Percentiles rank a stretch among this genome's conserved stretches.
Evolutionary conservation across 2,113 vertebrate genomes (phyloP).

Genomic region (Malurus melanocephalus): DNA sequence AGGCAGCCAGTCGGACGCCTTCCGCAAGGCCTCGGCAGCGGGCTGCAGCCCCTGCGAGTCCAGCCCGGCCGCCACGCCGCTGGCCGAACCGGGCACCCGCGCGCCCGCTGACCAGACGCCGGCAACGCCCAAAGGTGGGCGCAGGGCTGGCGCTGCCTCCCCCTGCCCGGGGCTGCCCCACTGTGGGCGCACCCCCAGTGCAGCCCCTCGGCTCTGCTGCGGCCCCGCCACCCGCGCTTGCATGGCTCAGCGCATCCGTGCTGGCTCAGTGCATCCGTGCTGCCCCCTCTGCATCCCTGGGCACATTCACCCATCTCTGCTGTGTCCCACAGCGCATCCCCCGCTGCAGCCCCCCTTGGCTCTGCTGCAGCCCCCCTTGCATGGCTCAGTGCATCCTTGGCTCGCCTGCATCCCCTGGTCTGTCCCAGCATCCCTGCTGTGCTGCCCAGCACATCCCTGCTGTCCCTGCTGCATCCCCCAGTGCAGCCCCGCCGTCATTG

Average conservation of each 20-base stretch:
- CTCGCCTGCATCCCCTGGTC: accelerated
- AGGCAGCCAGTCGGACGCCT: conserved; percentile 78
- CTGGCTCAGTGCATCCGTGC: not conserved
- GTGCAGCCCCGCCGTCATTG: not conserved
- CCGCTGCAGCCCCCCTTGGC: not conserved
- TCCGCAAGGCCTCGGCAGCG: conserved; percentile 71
- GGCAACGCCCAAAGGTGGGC: conserved; percentile 61
- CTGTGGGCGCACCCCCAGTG: not conserved
- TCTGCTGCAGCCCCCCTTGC: not conserved
- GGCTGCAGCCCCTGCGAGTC: conserved; percentile 74
- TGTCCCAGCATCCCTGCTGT: accelerated
- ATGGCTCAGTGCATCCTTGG: not conserved
- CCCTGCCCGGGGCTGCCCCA: not conserved
- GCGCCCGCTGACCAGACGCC: conserved; percentile 58
- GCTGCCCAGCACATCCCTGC: not conserved
- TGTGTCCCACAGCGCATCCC: accelerated
- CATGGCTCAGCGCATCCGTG: not conserved
- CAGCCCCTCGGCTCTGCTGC: not conserved
- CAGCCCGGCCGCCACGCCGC: conserved; percentile 67
- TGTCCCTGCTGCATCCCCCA: not conserved
- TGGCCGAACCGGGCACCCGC: conserved; percentile 51
- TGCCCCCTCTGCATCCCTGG: accelerated
- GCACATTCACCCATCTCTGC: not conserved
- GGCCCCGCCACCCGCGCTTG: not conserved
- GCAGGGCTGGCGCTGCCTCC: not conserved